These are phyloP conservation scores for Lepidostoma basale DNA, from an alignment of 1,140 invertebrate species.

Conservation along the genomic window DNA sequence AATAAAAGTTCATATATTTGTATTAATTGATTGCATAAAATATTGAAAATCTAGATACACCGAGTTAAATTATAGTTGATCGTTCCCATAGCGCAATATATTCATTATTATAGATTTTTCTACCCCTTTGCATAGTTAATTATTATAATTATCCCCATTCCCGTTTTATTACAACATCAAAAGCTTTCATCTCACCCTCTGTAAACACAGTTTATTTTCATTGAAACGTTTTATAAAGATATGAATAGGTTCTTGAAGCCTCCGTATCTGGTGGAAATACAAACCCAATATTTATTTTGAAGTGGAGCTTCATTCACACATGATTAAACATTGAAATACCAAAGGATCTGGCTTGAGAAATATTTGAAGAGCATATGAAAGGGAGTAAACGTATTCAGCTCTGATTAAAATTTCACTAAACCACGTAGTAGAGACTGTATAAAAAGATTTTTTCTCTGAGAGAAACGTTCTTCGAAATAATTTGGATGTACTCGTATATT, in stretches of 20 bases:
- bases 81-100: not conserved
- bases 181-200: not conserved
- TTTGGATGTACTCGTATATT: too few relatives aligned
- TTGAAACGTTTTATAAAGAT: not conserved
- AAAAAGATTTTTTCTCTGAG: too few relatives aligned
- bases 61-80: not conserved
- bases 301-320: constrained; percentile 7
- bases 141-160: too few relatives aligned
- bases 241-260: not conserved
- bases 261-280: not conserved
- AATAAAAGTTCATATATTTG: not conserved
- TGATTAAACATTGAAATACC: constrained; percentile 11
- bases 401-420: too few relatives aligned
- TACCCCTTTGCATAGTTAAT: not conserved
- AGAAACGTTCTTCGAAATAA: too few relatives aligned
- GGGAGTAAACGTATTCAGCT: too few relatives aligned
- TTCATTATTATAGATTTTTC: not conserved
- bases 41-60: not conserved
- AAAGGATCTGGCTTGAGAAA: not conserved
- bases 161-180: too few relatives aligned
- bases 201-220: not conserved
- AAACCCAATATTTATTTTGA: constrained; percentile 10
- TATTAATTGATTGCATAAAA: not conserved
- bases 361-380: too few relatives aligned
- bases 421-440: too few relatives aligned